A percentile compares a stretch with the other conserved stretches of the same genome.
phyloP scores from a whole-genome alignment of 64 coral and sea anemone genomes.

The Stichodactyla mertensii region DNA sequence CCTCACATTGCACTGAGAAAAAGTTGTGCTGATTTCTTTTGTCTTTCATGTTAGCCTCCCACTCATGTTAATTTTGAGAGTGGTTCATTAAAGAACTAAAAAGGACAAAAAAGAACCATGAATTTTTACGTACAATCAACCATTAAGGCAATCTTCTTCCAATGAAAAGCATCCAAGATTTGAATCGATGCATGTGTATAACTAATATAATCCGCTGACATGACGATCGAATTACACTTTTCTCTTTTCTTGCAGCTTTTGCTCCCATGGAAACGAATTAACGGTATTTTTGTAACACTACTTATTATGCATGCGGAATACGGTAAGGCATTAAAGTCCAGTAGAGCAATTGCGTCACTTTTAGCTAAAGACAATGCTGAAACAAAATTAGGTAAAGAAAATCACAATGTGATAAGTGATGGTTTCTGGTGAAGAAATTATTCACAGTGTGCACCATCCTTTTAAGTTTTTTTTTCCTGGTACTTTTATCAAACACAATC shows the following conservation, averaged over 20 bases:
- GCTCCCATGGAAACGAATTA: conserved; percentile 29
- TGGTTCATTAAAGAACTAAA: too few species aligned
- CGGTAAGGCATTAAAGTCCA: not conserved
- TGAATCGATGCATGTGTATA: conserved; percentile 30
- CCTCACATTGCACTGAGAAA: too few species aligned
- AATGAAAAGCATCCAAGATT: conserved; percentile 8
- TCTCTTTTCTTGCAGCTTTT: not conserved
- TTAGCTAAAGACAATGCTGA: not conserved
- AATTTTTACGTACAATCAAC: conserved; percentile 12
- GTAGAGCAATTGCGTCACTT: not conserved
- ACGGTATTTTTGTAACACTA: conserved; percentile 20
- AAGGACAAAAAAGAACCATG: too few species aligned
- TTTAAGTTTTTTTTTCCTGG: too few species aligned
- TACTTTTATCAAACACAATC: too few species aligned
- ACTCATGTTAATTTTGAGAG: too few species aligned
- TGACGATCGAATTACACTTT: not conserved
- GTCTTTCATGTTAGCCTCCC: too few species aligned
- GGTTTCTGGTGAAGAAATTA: too few species aligned
- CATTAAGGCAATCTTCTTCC: conserved; percentile 17
- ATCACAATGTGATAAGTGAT: not conserved
- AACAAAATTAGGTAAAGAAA: not conserved
- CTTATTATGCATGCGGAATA: conserved; percentile 8
- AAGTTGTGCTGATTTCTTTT: too few species aligned
- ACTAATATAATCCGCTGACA: conserved; percentile 14
- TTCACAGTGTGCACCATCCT: too few species aligned